Evolutionary conservation across 2,113 vertebrate genomes (phyloP).

Genomic region (Ailuropoda melanoleuca): DNA sequence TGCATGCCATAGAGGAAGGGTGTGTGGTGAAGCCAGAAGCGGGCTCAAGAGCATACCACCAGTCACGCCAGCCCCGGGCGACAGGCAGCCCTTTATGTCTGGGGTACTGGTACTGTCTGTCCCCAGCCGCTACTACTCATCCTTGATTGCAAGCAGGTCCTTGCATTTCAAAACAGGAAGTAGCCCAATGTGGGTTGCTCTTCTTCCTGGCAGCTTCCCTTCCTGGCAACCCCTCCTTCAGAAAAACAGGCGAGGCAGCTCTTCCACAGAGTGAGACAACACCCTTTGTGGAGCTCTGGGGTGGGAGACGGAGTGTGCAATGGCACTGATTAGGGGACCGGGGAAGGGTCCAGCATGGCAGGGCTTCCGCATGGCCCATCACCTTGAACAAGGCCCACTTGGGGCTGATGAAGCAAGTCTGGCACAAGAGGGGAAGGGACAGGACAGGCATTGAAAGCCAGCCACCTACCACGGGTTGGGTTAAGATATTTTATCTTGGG

Average conservation of each 20-base stretch:
- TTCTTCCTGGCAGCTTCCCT: slow-evolving; percentile 34
- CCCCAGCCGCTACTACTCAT: not conserved
- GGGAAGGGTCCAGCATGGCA: not conserved
- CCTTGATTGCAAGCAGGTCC: not conserved
- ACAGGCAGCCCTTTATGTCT: not conserved
- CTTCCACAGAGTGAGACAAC: not conserved
- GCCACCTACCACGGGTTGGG: accelerated
- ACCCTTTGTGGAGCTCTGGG: not conserved
- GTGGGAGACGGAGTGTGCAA: not conserved
- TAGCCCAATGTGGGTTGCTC: not conserved
- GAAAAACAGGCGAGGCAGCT: not conserved
- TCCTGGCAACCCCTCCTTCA: not conserved
- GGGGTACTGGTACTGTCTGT: not conserved
- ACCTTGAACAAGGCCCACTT: not conserved
- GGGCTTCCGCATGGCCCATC: accelerated
- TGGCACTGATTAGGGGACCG: not conserved
- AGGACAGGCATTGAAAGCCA: not conserved
- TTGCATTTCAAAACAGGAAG: slow-evolving; percentile 59
- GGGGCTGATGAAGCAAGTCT: not conserved
- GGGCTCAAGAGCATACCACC: not conserved
- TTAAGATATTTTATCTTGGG: not conserved
- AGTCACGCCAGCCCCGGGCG: accelerated
- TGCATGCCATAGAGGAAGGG: not conserved
- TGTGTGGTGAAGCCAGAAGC: not conserved
- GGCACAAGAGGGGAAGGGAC: not conserved